Conservation (phyloP, 2,888 invertebrate genomes). For the Acleris laterana region DNA sequence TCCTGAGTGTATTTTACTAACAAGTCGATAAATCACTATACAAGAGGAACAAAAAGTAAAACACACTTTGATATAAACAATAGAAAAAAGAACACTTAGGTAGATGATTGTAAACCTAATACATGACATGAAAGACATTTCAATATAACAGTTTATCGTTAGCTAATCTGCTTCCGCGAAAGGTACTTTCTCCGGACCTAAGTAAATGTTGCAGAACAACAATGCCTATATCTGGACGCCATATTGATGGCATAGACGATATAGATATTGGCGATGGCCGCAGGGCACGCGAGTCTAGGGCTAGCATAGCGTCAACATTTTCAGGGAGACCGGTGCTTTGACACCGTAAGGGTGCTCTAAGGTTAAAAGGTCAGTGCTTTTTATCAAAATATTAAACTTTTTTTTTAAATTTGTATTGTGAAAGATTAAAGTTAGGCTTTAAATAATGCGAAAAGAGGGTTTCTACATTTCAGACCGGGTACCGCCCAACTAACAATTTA, state of each 20-base stretch:
- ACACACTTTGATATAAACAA: too few relatives aligned
- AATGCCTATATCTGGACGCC: not conserved
- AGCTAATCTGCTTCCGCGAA: conserved; percentile 19
- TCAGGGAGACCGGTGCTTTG: conserved; percentile 7
- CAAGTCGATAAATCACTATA: too few relatives aligned
- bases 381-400: not conserved
- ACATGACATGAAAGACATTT: not conserved
- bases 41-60: too few relatives aligned
- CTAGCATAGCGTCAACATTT: conserved; percentile 4
- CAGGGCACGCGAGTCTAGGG: conserved; percentile 6
- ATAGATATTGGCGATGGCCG: conserved; percentile 2
- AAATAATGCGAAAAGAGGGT: too few relatives aligned
- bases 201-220: conserved; percentile 15
- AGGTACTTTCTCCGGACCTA: conserved; percentile 29
- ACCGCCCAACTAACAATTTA: too few relatives aligned
- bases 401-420: too few relatives aligned
- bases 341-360: conserved; percentile 4
- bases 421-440: too few relatives aligned
- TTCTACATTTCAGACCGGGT: too few relatives aligned
- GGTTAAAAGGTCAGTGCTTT: not conserved
- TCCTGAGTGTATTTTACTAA: too few relatives aligned
- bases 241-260: not conserved
- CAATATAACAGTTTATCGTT: conserved; percentile 9
- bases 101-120: too few relatives aligned
- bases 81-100: too few relatives aligned